Evolutionary conservation across 2,797 vertebrate species (phyloP), one percentile per base, ranked within the genome.

Genomic region (Enteromius argenteus): DNA sequence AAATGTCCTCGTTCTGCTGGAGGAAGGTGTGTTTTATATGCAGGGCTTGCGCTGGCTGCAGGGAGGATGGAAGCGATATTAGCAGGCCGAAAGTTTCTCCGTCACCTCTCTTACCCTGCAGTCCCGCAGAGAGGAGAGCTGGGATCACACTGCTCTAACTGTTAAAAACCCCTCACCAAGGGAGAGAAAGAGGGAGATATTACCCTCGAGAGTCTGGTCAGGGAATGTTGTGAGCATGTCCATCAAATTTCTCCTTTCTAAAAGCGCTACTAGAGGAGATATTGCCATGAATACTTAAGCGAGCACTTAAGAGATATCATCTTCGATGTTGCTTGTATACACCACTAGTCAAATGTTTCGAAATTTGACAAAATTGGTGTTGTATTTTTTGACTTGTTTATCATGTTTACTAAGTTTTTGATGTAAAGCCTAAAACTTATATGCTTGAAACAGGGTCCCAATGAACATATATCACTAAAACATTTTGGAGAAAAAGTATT

Each of bases 131-230:
- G 85, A 82, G 53, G 27, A 37, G 64, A 77, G 66, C 84, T 64
- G n/a, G 27, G 64, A 85, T 84, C 84, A 86, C 87, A 86, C 80
- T 62, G 77, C 72, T 87, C 27, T 68, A 86, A 68, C 74, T 74
- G 71, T 83, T 89, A 80, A 85, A 86, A 89, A 81, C 32, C 75
- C 62, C 51, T 76, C 35, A 27, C 30, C 56, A 30, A 76, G 9
- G 35, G 64, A 53, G 17, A 53, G 76, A 35, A 15, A 71, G 62
- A 32, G 49, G 66, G 64, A 80, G 67, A 85, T 78, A 85, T 44
- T 44, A 68, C 73, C 80, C 79, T 89, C 83, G 88, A 90, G 89
- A 88, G 84, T 88, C 88, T 89, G 87, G 89, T 89, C 89, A 88
- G 86, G 90, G 84, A 86, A 91, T 87, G 88, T 90, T 85, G 90